Conservation (phyloP, 2,797 vertebrate species). For the Pantherophis vulpinus region DNA sequence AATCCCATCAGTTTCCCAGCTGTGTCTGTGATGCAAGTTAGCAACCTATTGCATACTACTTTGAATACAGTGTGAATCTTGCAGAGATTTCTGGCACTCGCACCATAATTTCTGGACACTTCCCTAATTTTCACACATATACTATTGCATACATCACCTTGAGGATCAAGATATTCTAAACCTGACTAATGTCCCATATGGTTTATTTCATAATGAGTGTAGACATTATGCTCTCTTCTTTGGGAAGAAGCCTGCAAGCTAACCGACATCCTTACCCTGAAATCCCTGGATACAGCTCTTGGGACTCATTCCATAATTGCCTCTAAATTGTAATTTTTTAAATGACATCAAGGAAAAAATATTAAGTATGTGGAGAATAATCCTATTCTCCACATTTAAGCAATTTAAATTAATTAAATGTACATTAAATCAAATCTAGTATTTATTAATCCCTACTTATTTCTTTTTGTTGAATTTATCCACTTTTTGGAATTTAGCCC, state of each 20-base stretch:
- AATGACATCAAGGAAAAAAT: background rate
- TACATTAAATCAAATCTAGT: background rate
- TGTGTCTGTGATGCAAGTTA: conserved; percentile 57
- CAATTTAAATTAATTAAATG: background rate
- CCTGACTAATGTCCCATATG: background rate
- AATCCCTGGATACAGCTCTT: background rate
- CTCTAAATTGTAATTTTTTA: background rate
- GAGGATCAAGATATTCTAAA: background rate
- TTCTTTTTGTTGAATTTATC: background rate
- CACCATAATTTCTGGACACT: conserved; percentile 26
- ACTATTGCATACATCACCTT: background rate
- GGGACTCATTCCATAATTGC: background rate
- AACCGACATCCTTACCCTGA: background rate
- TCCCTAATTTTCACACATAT: background rate
- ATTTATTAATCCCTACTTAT: background rate
- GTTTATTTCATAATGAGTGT: background rate
- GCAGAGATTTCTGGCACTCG: conserved; percentile 28
- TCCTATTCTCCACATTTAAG: background rate
- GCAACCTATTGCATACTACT: conserved; percentile 57
- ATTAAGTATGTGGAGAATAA: background rate
- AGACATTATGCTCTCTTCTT: background rate
- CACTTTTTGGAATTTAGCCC: background rate
- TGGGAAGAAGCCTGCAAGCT: background rate
- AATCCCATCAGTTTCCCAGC: conserved; percentile 57
- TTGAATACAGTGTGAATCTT: conserved; percentile 34